A percentile compares a stretch with the other conserved stretches of the same genome.
These are phyloP conservation scores for Schizaphis graminum DNA, from an alignment of 2,888 invertebrate species.

Conservation along the genomic window DNA sequence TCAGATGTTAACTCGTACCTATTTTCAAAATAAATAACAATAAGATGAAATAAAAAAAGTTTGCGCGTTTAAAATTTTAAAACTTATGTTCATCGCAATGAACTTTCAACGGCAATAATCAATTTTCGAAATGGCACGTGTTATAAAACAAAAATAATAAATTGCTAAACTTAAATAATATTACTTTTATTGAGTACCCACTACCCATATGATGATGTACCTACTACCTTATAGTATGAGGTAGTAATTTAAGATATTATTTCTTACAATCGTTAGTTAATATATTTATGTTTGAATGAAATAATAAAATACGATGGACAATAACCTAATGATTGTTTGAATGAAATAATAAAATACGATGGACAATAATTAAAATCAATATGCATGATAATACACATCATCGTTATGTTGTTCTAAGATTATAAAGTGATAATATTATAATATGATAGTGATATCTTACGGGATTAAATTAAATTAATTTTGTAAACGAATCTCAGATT, in stretches of 20 bases:
- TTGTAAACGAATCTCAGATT: neutral
- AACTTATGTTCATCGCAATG: neutral
- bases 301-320: neutral
- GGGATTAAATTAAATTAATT: neutral
- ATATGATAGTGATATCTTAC: neutral
- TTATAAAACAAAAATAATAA: constrained; percentile 32
- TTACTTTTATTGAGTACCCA: neutral
- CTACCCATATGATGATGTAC: neutral
- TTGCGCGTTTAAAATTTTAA: constrained; percentile 5
- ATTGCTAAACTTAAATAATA: neutral
- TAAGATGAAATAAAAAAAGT: neutral
- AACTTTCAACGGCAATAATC: neutral
- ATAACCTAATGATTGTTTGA: neutral
- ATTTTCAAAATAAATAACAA: neutral
- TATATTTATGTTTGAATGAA: neutral
- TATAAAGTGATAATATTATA: too few relatives aligned
- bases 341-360: neutral
- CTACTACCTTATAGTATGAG: neutral
- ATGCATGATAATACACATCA: neutral
- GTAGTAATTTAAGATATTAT: neutral
- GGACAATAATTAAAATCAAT: neutral
- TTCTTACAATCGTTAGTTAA: neutral
- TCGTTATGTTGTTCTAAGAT: neutral
- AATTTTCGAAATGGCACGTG: neutral
- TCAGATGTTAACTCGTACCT: neutral